phyloP scores from a whole-genome alignment of 2,113 vertebrate genomes.

The Phylloscopus trochilus region DNA sequence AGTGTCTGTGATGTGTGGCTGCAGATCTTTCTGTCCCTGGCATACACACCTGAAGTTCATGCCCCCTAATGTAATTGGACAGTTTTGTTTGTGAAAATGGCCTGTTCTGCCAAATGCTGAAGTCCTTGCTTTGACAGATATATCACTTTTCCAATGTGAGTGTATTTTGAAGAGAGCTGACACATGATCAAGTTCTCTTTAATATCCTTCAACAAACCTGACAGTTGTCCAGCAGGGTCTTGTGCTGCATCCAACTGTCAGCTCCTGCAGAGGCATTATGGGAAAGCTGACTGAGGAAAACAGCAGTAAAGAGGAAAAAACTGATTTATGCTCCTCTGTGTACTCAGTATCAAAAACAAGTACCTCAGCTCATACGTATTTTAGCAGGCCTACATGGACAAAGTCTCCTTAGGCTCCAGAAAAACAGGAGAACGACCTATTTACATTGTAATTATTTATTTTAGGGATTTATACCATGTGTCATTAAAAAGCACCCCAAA shows the following conservation, averaged over 20 bases:
- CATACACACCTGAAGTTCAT: slow-evolving; percentile 80
- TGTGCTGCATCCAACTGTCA: slow-evolving; percentile 58
- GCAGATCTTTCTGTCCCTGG: slow-evolving; percentile 63
- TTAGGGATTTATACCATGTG: neutral
- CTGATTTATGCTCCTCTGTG: slow-evolving; percentile 32
- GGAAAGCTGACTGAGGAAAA: slow-evolving; percentile 48
- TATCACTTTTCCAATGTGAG: slow-evolving; percentile 83
- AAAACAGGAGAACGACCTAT: neutral
- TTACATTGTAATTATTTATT: neutral
- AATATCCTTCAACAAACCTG: slow-evolving; percentile 75
- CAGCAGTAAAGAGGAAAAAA: slow-evolving; percentile 6
- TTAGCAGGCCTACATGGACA: neutral
- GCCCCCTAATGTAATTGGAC: slow-evolving; percentile 86
- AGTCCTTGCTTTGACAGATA: slow-evolving; percentile 85
- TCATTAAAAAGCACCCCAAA: neutral
- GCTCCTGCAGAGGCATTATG: slow-evolving; percentile 38
- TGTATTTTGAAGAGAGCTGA: slow-evolving; percentile 74
- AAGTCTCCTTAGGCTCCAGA: neutral
- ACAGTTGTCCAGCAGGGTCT: slow-evolving; percentile 75
- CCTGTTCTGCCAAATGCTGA: slow-evolving; percentile 84
- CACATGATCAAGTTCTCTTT: slow-evolving; percentile 81
- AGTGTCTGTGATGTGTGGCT: slow-evolving; percentile 18
- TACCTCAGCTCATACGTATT: neutral
- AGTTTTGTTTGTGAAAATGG: slow-evolving; percentile 80
- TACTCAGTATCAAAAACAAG: neutral